These are phyloP conservation scores for Euphydryas editha DNA, from an alignment of 2,888 invertebrate genomes.

Conservation along the genomic window DNA sequence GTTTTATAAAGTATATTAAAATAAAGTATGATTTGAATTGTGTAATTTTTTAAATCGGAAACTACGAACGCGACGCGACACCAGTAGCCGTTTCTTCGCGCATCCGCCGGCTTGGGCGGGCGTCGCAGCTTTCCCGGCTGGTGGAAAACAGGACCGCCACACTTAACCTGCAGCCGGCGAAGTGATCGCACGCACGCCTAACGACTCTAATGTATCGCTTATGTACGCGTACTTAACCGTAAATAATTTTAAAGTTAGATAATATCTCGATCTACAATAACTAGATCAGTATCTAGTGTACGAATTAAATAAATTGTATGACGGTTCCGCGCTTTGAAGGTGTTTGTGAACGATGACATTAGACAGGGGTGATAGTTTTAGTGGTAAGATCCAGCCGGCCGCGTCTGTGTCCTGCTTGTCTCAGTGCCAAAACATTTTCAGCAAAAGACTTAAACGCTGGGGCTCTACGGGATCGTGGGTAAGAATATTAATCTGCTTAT, in stretches of 20 bases:
- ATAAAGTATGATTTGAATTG: no score
- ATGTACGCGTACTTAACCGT: constrained; percentile 13
- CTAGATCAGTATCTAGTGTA: constrained; percentile 16
- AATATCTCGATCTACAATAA: no score
- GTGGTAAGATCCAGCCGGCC: constrained; percentile 78
- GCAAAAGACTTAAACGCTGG: constrained; percentile 87
- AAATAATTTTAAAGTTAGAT: background rate
- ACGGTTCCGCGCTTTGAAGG: constrained; percentile 40
- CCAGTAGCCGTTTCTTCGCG: constrained; percentile 26
- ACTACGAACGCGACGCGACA: no score
- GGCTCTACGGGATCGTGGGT: constrained; percentile 91
- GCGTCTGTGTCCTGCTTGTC: constrained; percentile 80
- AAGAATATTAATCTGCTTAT: constrained; percentile 51
- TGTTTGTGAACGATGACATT: constrained; percentile 72
- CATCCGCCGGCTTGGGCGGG: constrained; percentile 55
- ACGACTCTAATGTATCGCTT: constrained; percentile 33
- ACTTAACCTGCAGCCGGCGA: constrained; percentile 51
- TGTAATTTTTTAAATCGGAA: no score
- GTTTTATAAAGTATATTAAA: no score
- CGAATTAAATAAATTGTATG: constrained; percentile 22
- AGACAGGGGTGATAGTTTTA: constrained; percentile 76
- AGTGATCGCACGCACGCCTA: constrained; percentile 58
- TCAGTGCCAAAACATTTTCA: constrained; percentile 86
- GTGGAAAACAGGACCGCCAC: constrained; percentile 60
- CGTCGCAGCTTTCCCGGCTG: constrained; percentile 63